Conservation (phyloP, 2,797 vertebrate genomes). For the Rhabdophis nuchalis region DNA sequence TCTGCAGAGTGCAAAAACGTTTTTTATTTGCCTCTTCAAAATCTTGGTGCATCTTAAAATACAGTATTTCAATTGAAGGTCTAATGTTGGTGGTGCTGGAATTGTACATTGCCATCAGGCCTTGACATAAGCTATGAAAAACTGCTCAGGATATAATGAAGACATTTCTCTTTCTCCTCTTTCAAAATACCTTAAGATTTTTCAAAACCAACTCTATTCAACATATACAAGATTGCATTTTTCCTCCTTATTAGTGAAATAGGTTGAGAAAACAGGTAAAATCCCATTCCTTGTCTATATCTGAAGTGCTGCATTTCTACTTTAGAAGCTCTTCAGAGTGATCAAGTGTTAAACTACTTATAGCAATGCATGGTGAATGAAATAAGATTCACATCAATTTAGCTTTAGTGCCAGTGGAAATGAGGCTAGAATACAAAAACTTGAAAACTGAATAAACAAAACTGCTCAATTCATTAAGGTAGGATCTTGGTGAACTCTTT, state of each 20-base stretch:
- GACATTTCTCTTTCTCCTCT: neutral
- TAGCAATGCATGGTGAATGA: neutral
- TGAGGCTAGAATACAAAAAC: neutral
- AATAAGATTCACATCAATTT: neutral
- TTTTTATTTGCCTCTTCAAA: no score
- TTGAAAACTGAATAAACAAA: neutral
- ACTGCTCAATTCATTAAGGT: neutral
- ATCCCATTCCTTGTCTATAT: neutral
- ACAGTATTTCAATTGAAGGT: neutral
- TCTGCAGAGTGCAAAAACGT: no score
- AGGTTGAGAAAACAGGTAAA: neutral
- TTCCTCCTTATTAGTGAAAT: neutral
- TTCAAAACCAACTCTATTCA: neutral
- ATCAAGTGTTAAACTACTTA: neutral
- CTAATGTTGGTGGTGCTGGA: neutral
- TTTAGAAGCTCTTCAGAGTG: neutral
- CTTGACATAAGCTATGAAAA: neutral
- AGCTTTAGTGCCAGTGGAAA: neutral
- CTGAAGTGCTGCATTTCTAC: neutral
- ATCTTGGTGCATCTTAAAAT: no score
- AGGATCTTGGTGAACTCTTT: neutral
- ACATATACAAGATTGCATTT: neutral
- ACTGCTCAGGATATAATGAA: neutral
- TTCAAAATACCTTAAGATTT: neutral
- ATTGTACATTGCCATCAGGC: neutral